Evolutionary conservation across 2,888 invertebrate genomes (phyloP), one percentile per base, ranked within the genome.

Genomic region (Encarsia formosa): DNA sequence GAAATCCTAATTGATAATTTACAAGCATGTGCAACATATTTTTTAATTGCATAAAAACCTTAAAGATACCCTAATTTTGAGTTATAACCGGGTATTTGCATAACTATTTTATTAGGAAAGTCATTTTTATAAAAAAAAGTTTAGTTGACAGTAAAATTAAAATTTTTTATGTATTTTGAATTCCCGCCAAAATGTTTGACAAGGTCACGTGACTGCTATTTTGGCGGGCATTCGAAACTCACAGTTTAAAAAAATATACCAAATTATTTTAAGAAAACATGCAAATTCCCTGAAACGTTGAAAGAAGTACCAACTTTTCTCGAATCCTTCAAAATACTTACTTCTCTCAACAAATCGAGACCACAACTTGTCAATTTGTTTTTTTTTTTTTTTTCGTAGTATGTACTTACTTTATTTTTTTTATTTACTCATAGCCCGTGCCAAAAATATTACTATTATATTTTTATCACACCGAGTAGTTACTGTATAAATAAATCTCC

Each of bases 381-480:
- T 18, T n/a, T 24, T 15, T 5, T 13, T 22, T 48, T 54, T 52
- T 49, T 45, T 52, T 48, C 42, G 43, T 48, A 51, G 44, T 31
- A 47, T 37, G 35, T 51, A 47, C 22, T 29, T 19, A 16, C 29
- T 4, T 42, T 11, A 23, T 45, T 39, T 47, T 50, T 52, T 42
- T 29, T 44, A 56, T 49, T 29, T 29, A 8, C 29, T 29, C 44
- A 46, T 46, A 52, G 47, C 29, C 26, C 46, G 52, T 51, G 52
- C 52, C 49, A 56, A 49, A 51, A 47, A 52, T 56, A 55, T 35
- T n/a, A n/a, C 29, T 29, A 9, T 31, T 41, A 29, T 20, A 39
- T 20, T 9, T 34, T n/a, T 46, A 24, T 49, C 29, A 52, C 52
- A 56, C 56, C 31, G 48, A 56, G 56, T 56, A 56, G 56, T 42